Percentiles rank a stretch among this genome's conserved stretches.
These are phyloP conservation scores for Manis javanica DNA, from an alignment of 2,797 vertebrate genomes.

Conservation along the genomic window DNA sequence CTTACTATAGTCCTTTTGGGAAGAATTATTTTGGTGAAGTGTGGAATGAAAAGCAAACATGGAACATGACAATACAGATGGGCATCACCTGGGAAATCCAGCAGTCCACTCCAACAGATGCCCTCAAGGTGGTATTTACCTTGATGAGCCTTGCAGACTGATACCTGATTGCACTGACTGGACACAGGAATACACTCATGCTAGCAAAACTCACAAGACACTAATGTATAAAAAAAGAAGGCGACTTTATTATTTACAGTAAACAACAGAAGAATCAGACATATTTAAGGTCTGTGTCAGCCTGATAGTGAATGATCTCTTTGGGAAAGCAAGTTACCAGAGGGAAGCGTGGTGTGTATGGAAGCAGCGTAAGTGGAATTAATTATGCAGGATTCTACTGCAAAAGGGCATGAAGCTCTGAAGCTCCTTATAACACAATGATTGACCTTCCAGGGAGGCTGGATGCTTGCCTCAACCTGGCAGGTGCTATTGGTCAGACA, in stretches of 20 bases:
- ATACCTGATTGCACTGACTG: background rate
- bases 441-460: background rate
- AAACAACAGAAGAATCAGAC: background rate
- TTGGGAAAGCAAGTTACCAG: background rate
- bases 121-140: background rate
- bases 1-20: background rate
- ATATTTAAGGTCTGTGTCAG: background rate
- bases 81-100: background rate
- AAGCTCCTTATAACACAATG: background rate
- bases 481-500: too few relatives aligned
- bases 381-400: background rate
- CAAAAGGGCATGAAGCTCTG: background rate
- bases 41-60: background rate
- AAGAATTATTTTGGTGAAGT: background rate
- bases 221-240: background rate
- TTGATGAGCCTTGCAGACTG: conserved; percentile 11
- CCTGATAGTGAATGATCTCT: background rate
- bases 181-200: conserved; percentile 37
- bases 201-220: conserved; percentile 70
- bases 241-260: conserved; percentile 51
- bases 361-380: background rate
- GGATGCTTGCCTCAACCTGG: background rate
- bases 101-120: background rate
- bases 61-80: background rate
- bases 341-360: background rate